Evolutionary conservation across 2,113 vertebrate genomes (phyloP), one percentile per base, ranked within the genome.

Genomic region (Leiothrix lutea): DNA sequence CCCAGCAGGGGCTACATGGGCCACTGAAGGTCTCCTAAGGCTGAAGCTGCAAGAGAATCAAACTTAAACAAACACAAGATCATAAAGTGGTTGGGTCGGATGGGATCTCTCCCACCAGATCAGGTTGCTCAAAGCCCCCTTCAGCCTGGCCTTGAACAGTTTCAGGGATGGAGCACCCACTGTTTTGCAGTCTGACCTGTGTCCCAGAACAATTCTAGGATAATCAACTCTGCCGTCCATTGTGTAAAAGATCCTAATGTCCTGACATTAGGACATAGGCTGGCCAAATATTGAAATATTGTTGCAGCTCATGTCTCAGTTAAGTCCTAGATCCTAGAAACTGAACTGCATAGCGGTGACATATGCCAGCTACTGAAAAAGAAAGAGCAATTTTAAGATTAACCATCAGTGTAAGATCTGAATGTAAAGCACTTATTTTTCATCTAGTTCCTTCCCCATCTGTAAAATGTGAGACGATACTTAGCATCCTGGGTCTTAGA

Each of bases 401-500:
- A 91, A 88, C 28, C 51, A 66, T 58, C 38, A 83, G 21, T 40
- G 44, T 81, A 70, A 90, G 25, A 61, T 65, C 21, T 71, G 53
- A 94, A 84, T 65, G 20, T 75, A 94, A 92, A 83, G 58, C 21
- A 51, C 40, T 92, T 71, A 47, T 73, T 90, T 94, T 95, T 90
- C 44, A 86, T 90, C 69, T 88, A 78, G 35, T 29, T 93, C 69
- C 40, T 92, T 86, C 50, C 6, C 73, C 77, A 81, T 73, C 77
- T 94, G 85, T 74, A 92, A 95, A 91, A 94, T 77, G 40, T 4
- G 40, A 90, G 40, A 5, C 4, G 13, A 58, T 64, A 78, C 8
- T 57, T 71, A 82, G 56, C 18, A 66, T 36, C n/a, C 50, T 51
- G 24, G 42, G 33, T 50, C 83, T 91, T 81, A 90, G 57, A 94